These are phyloP conservation scores for Pterobdella sp. DNA, from an alignment of 2,888 invertebrate genomes.

Conservation along the genomic window DNA sequence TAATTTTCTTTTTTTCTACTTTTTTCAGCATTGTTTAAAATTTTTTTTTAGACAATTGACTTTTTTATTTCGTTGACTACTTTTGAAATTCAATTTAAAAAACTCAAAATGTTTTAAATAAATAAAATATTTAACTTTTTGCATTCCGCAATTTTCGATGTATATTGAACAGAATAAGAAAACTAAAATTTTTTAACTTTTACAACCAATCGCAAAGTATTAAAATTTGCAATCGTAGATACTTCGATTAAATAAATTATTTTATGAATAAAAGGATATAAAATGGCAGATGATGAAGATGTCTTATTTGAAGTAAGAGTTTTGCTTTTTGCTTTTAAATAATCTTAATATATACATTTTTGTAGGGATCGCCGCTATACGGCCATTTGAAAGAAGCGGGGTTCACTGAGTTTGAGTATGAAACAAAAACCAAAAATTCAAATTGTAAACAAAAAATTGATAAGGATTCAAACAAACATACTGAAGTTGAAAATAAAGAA, in stretches of 20 bases:
- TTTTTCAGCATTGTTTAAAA: no score
- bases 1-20: no score
- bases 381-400: conserved; percentile 30
- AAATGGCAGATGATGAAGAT: conserved; percentile 31
- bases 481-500: background rate
- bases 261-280: background rate
- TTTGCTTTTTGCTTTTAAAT: background rate
- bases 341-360: background rate
- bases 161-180: no score
- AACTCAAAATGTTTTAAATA: no score
- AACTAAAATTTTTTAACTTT: no score
- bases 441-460: background rate
- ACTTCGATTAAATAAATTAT: background rate
- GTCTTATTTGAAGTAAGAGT: conserved; percentile 34
- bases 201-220: no score
- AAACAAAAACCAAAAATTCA: conserved; percentile 7
- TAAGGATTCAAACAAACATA: background rate
- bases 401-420: conserved; percentile 9
- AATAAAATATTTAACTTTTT: no score
- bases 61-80: no score
- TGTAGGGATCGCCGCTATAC: conserved; percentile 28
- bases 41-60: no score
- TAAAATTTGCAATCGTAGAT: no score
- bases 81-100: no score
- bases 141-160: no score